Base-by-base conservation (phyloP, 2,797 vertebrate species). In the Sebastes hopkinsi region DNA sequence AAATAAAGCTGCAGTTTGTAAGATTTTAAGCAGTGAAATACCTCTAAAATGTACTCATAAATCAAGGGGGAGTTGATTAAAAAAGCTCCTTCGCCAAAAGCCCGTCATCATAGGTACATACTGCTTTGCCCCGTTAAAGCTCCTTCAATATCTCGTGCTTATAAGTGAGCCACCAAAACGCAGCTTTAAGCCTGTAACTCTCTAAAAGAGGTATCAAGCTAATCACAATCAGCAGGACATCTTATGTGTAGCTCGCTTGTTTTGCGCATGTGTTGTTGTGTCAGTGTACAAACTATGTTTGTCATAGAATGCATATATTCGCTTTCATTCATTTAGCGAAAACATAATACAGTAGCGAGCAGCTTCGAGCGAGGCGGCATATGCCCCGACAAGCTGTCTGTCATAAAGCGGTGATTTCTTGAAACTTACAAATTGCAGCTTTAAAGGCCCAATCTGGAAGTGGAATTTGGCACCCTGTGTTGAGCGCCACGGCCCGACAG, bases 371-470 rank as follows among this genome's bases (percentile, higher is more conserved):
- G 67, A 87, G 87, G 78, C 77, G 55, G 34, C 92, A 91, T 89
- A 89, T 85, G 92, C 87, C 84, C 79, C 64, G 14, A 79, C 91
- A 91, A 89, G 86, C 91, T 88, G 89, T 87, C 88, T 87, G 70
- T 90, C 88, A 90, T 87, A 69, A 92, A 91, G 86, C 83, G 20
- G 75, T 74, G 82, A 85, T 92, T 93, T 92, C 87, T 90, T 87
- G 86, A 94, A 93, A 92, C 90, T 90, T 94, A 94, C 93, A 94
- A 94, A 94, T 87, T 94, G 94, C 93, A 94, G 94, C 94, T 95
- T 94, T 95, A 92, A 89, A 91, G 88, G 79, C 90, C 93, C 92
- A 94, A 93, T 94, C 94, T 94, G 93, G 94, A 94, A 93, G 86
- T 88, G 81, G 77, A 75, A 87, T 81, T 88, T 84, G 89, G 82